phyloP scores from a whole-genome alignment of 2,888 invertebrate genomes.

The Platycheirus rosarum region DNA sequence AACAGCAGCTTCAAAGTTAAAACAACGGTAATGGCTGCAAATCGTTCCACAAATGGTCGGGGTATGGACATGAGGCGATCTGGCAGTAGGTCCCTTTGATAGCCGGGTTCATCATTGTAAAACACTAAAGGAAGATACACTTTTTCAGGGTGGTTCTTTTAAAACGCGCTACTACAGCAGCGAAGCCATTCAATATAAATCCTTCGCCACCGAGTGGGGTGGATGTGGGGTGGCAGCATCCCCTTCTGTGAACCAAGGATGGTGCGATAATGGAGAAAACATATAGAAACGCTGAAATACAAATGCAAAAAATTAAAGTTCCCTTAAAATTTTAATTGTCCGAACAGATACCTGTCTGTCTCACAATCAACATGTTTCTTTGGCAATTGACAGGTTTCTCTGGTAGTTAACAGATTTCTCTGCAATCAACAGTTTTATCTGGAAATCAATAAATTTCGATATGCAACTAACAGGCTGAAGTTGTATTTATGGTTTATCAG shows the following conservation, averaged over 20 bases:
- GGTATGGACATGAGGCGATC: slow-evolving; percentile 70
- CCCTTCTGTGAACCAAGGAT: neutral
- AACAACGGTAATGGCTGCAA: slow-evolving; percentile 73
- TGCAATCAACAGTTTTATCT: too few species aligned
- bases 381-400: too few species aligned
- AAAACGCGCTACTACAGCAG: slow-evolving; percentile 43
- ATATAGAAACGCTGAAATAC: slow-evolving; percentile 28
- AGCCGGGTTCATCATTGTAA: slow-evolving; percentile 69
- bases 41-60: slow-evolving; percentile 71
- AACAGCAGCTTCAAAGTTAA: slow-evolving; percentile 53
- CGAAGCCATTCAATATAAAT: slow-evolving; percentile 67
- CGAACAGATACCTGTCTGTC: too few species aligned
- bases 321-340: too few species aligned
- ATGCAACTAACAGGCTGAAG: too few species aligned
- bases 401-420: too few species aligned
- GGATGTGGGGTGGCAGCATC: slow-evolving; percentile 8
- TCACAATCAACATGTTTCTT: too few species aligned
- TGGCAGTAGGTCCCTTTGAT: slow-evolving; percentile 53
- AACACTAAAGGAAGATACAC: slow-evolving; percentile 59
- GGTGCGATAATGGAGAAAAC: slow-evolving; percentile 28
- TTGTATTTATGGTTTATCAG: too few species aligned
- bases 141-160: slow-evolving; percentile 23
- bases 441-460: too few species aligned
- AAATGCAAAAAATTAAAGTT: neutral
- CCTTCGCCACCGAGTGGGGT: slow-evolving; percentile 35